Conservation (phyloP, 2,113 vertebrate genomes). For the Barnardius zonarius region DNA sequence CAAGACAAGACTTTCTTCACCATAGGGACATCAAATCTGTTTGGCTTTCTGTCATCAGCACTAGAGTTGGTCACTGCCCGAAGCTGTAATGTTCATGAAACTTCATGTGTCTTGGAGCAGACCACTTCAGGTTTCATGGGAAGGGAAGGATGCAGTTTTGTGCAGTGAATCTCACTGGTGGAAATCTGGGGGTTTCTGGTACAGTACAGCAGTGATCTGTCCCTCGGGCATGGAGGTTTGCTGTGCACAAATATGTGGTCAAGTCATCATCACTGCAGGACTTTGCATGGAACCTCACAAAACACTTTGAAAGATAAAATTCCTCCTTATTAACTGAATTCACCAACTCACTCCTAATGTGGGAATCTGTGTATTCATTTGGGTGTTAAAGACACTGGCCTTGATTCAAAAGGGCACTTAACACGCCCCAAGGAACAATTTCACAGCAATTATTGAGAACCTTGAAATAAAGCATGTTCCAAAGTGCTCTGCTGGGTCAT, state of each 20-base stretch:
- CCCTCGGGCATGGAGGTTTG: fast-evolving
- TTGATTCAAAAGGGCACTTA: background rate
- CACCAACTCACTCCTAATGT: background rate
- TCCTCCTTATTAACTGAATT: background rate
- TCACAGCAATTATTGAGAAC: background rate
- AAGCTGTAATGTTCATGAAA: background rate
- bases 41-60: background rate
- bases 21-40: background rate
- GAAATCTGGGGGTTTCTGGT: background rate
- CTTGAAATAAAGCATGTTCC: slow-evolving; percentile 8
- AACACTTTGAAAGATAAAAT: background rate
- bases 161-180: background rate
- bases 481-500: background rate
- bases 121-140: fast-evolving
- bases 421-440: background rate
- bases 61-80: background rate
- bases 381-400: background rate
- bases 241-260: background rate
- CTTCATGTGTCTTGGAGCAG: background rate
- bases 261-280: background rate
- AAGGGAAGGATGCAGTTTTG: background rate
- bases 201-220: background rate
- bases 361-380: background rate
- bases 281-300: background rate
- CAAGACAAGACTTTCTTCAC: background rate